Evolutionary conservation across 2,113 vertebrate species (phyloP).

Genomic region (Eptesicus fuscus): DNA sequence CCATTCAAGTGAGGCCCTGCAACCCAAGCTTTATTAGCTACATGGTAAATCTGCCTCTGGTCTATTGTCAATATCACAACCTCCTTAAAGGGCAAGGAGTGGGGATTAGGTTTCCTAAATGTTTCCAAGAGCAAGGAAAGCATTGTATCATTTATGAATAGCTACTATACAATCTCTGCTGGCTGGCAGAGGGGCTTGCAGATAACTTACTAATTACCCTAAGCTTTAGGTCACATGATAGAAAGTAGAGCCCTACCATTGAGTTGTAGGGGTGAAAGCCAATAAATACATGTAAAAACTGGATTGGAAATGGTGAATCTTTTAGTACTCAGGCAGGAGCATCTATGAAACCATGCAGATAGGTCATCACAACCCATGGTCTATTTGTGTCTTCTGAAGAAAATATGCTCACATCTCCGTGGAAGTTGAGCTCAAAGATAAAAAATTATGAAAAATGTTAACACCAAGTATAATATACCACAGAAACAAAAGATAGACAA

Average conservation of each 20-base stretch:
- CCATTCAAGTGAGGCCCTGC: background rate
- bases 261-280: background rate
- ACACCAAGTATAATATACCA: background rate
- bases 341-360: background rate
- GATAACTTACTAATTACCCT: background rate
- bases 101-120: background rate
- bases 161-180: background rate
- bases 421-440: background rate
- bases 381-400: background rate
- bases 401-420: slow-evolving; percentile 6
- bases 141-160: background rate
- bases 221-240: background rate
- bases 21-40: background rate
- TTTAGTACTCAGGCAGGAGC: background rate
- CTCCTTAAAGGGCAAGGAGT: background rate
- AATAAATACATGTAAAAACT: background rate
- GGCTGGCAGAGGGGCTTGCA: background rate
- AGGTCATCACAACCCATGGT: background rate
- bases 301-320: background rate
- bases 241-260: background rate
- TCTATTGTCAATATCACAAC: background rate
- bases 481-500: slow-evolving; percentile 1
- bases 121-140: background rate
- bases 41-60: background rate
- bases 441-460: slow-evolving; percentile 28